phyloP scores from a whole-genome alignment of 2,797 vertebrate species.

The Lycodopsis pacificus region DNA sequence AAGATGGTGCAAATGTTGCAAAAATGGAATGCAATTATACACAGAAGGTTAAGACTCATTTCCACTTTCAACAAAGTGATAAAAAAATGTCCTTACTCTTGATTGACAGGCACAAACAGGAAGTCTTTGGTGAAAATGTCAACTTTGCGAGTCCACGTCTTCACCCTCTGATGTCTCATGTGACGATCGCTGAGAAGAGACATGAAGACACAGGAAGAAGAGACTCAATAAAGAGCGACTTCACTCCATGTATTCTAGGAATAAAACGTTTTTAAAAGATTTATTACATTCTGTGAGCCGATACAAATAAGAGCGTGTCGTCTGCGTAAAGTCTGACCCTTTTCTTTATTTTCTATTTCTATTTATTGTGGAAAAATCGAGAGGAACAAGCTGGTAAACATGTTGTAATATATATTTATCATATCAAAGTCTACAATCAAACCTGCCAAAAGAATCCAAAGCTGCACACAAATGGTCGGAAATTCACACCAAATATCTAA shows the following conservation, averaged over 20 bases:
- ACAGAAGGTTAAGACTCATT: too few species aligned
- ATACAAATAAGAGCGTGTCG: neutral
- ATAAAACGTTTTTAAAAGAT: neutral
- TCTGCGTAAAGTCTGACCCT: neutral
- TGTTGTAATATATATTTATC: neutral
- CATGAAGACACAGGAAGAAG: neutral
- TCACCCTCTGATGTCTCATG: constrained; percentile 91
- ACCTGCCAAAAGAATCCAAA: too few species aligned
- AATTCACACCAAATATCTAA: too few species aligned
- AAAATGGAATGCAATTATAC: too few species aligned
- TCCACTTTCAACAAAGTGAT: neutral
- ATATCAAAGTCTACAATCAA: too few species aligned
- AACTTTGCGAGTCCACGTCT: constrained; percentile 95
- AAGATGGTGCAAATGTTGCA: too few species aligned
- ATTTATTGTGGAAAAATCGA: too few species aligned
- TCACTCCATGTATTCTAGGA: too few species aligned
- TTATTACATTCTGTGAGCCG: neutral
- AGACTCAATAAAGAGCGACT: neutral
- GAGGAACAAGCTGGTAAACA: neutral
- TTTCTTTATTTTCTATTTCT: neutral
- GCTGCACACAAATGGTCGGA: too few species aligned
- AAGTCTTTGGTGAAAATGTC: constrained; percentile 97
- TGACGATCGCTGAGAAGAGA: constrained; percentile 82
- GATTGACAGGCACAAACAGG: constrained; percentile 96
- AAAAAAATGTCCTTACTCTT: constrained; percentile 87